phyloP scores from a whole-genome alignment of 2,113 vertebrate genomes.

The Arvicanthis niloticus region DNA sequence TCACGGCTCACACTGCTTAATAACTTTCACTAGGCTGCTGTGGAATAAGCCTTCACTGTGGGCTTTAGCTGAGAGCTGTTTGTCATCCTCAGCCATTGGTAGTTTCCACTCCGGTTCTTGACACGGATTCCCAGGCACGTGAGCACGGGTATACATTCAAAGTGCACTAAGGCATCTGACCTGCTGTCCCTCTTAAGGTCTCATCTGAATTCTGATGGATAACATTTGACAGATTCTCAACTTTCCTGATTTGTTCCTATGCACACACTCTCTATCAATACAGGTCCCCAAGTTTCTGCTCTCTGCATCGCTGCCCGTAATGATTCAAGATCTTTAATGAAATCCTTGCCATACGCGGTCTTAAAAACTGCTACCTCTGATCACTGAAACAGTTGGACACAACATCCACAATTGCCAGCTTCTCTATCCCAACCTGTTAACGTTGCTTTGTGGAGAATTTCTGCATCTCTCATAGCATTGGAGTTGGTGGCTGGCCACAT shows the following conservation, averaged over 20 bases:
- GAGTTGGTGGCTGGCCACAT: neutral
- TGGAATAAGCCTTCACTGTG: constrained; percentile 88
- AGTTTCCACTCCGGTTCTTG: constrained; percentile 87
- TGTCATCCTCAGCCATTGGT: constrained; percentile 89
- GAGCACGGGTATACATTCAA: neutral
- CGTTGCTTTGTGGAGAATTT: neutral
- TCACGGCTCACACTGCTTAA: constrained; percentile 88
- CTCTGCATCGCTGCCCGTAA: neutral
- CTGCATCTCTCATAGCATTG: neutral
- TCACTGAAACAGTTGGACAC: neutral
- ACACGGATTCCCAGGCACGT: constrained; percentile 84
- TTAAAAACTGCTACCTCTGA: neutral
- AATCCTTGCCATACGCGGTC: neutral
- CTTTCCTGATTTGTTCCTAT: neutral
- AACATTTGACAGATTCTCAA: neutral
- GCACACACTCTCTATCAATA: neutral
- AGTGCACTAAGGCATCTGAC: neutral
- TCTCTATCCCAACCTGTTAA: neutral
- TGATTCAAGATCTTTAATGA: neutral
- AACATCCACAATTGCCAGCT: neutral
- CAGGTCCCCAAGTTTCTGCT: neutral
- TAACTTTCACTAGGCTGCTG: constrained; percentile 88
- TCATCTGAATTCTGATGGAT: neutral
- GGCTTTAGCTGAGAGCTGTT: constrained; percentile 89
- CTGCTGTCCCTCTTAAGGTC: neutral